These are phyloP conservation scores for Tangara arthus DNA, from an alignment of 2,797 vertebrate genomes.

Conservation along the genomic window DNA sequence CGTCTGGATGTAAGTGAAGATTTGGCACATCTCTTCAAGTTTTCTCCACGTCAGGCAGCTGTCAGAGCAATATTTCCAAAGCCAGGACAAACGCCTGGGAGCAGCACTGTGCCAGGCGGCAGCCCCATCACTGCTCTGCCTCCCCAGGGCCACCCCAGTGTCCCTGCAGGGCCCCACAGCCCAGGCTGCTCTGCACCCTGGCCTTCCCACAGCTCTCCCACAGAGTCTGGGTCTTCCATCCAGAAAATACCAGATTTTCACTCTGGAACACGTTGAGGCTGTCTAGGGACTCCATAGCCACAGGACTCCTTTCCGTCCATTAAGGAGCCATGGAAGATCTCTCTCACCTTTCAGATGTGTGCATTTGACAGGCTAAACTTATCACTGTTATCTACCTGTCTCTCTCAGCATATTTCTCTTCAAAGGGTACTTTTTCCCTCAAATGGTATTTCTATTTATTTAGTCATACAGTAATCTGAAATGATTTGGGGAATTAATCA, in stretches of 20 bases:
- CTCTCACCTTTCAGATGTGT: fast-evolving
- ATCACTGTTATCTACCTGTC: neutral
- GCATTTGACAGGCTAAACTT: neutral
- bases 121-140: too few relatives aligned
- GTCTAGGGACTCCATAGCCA: neutral
- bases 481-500: neutral
- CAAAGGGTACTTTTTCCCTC: neutral
- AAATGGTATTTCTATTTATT: neutral
- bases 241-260: neutral
- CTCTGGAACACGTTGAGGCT: fast-evolving
- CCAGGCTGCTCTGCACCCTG: fast-evolving
- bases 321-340: fast-evolving
- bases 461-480: neutral
- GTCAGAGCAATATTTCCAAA: neutral
- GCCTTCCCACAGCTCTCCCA: neutral
- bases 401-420: neutral
- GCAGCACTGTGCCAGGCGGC: fast-evolving
- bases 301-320: fast-evolving
- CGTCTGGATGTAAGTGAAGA: neutral
- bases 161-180: neutral
- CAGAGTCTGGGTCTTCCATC: neutral
- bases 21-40: neutral
- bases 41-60: neutral
- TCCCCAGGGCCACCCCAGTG: neutral
- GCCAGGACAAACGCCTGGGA: neutral